These are phyloP conservation scores for Diplodus sargus DNA, from an alignment of 2,797 vertebrate genomes.

Conservation along the genomic window DNA sequence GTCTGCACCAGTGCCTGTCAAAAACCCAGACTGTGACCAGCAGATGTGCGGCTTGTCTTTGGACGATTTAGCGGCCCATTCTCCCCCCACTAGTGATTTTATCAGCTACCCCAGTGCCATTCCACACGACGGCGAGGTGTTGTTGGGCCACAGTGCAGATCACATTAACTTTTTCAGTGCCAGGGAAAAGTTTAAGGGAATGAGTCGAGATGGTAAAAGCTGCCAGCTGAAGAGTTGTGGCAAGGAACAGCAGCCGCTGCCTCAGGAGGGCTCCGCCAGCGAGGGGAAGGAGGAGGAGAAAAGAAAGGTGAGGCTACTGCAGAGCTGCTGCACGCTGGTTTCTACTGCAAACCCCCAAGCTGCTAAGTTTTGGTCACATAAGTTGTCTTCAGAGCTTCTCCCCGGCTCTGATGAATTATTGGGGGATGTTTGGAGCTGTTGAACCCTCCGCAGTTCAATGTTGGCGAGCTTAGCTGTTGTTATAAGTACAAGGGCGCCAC, in stretches of 20 bases:
- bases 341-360: background rate
- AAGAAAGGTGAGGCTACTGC: constrained; percentile 63
- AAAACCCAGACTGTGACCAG: constrained; percentile 67
- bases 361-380: background rate
- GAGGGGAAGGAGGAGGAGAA: constrained; percentile 67
- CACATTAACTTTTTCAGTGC: constrained; percentile 98
- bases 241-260: constrained; percentile 63
- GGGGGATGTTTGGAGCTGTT: background rate
- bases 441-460: background rate
- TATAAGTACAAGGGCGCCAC: constrained; percentile 20
- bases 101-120: constrained; percentile 73
- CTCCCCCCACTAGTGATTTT: constrained; percentile 57
- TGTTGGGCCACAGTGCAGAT: constrained; percentile 88
- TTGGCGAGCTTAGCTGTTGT: background rate
- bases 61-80: constrained; percentile 47
- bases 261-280: constrained; percentile 42
- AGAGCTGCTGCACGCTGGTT: background rate
- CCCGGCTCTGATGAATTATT: background rate
- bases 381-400: background rate
- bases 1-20: constrained; percentile 65
- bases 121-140: constrained; percentile 65
- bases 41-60: constrained; percentile 62
- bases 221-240: constrained; percentile 73
- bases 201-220: constrained; percentile 90
- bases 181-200: constrained; percentile 95